Evolutionary conservation across 2,888 invertebrate species (phyloP), one percentile per base, ranked within the genome.

Genomic region (Drosophila yooni): DNA sequence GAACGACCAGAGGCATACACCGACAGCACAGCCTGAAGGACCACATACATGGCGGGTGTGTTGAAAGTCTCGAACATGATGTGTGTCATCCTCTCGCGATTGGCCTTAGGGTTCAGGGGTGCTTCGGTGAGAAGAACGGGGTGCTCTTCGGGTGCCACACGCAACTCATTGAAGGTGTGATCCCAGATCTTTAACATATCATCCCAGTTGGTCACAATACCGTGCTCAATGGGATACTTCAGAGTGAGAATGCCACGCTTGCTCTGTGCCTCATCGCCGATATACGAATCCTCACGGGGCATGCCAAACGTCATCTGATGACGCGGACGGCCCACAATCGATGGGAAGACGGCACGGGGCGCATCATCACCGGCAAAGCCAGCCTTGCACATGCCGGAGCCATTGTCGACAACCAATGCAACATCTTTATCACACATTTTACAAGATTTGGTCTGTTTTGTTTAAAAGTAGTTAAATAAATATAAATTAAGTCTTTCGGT

Each of bases 161-260:
- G 96, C 92, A 99, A 95, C 94, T 98, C 98, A 93, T 99, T 99
- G 96, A 99, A 99, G 92, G 98, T 98, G 95, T 99, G 98, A 94
- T 99, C 98, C 98, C 98, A 99, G 95, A 99, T 98, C 94, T 99
- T 98, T 94, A 99, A 98, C 98, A 99, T 98, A 93, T 98, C 98
- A 92, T 98, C 98, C 98, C 98, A 98, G 96, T 98, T 98, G 94
- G 98, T 98, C 93, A 98, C 97, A 94, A 98, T 98, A 92, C 98
- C 98, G 95, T 98, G 98, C 94, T 98, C 98, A 94, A 98, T 98
- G 92, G 98, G 98, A 94, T 98, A 98, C 94, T 98, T 98, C 93
- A 98, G 94, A 85, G 98, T 98, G 90, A 98, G 96, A 94, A 98
- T 98, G 94, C 98, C 96, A 92, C 95, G 93, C 94, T 97, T 97